Evolutionary conservation across 2,113 vertebrate species (phyloP).

Genomic region (Strigops habroptila): DNA sequence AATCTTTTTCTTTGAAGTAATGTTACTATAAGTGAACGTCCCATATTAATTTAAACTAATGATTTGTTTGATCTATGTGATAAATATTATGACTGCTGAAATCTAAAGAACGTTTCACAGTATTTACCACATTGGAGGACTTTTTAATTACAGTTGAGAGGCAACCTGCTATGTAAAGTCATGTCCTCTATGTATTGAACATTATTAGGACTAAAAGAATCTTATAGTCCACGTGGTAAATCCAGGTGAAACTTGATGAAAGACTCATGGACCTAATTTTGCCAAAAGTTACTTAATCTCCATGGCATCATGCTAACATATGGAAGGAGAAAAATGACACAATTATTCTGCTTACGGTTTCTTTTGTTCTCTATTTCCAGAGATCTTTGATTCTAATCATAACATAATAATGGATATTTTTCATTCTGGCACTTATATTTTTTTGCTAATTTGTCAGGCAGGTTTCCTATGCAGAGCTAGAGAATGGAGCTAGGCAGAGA

Average conservation of each 20-base stretch:
- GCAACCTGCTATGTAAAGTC: background rate
- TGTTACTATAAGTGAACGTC: background rate
- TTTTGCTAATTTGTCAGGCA: background rate
- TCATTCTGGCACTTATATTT: background rate
- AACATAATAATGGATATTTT: background rate
- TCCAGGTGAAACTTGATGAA: background rate
- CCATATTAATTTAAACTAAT: background rate
- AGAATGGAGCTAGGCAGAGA: background rate
- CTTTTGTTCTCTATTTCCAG: background rate
- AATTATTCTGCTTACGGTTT: background rate
- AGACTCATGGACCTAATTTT: background rate
- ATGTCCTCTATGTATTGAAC: background rate
- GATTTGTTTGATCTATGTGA: background rate
- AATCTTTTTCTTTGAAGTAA: background rate
- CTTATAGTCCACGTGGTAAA: background rate
- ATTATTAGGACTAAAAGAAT: background rate
- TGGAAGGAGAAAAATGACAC: background rate
- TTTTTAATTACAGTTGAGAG: slow-evolving; percentile 14
- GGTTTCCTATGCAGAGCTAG: background rate
- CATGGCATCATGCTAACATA: background rate
- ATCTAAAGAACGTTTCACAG: background rate
- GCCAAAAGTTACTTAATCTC: background rate
- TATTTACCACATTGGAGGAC: background rate
- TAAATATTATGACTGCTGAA: background rate
- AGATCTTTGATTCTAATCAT: background rate